These are phyloP conservation scores for Chlorodrepanis virens DNA, from an alignment of 2,113 vertebrate species.

Conservation along the genomic window DNA sequence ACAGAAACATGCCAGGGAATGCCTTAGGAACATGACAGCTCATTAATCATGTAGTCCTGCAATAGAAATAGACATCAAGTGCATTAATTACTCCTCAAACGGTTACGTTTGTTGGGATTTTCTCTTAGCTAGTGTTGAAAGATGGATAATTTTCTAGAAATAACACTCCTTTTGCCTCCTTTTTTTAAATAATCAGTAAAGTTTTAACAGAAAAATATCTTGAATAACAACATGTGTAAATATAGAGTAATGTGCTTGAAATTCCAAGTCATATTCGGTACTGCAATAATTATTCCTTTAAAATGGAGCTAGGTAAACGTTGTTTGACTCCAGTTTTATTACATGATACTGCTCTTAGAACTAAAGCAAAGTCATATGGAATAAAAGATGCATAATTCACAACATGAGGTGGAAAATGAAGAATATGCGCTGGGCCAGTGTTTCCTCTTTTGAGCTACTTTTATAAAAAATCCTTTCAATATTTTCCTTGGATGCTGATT, in stretches of 20 bases:
- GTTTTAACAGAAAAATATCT: background rate
- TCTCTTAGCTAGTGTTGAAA: background rate
- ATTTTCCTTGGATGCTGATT: background rate
- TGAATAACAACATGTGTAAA: background rate
- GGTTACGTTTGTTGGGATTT: background rate
- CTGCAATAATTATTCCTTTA: background rate
- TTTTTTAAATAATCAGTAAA: background rate
- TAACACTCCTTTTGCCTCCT: background rate
- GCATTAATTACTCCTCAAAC: background rate
- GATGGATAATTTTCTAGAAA: background rate
- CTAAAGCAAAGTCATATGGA: background rate
- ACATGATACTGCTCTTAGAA: background rate
- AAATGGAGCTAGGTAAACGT: background rate
- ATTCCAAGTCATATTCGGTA: background rate
- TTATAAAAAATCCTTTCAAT: background rate
- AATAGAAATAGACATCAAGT: conserved; percentile 9
- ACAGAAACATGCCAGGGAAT: conserved; percentile 5
- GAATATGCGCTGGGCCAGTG: background rate
- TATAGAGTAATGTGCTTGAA: background rate
- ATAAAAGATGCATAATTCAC: background rate
- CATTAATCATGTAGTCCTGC: conserved; percentile 13
- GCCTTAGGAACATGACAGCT: background rate
- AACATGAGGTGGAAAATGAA: background rate
- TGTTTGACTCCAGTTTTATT: background rate
- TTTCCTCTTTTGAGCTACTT: background rate